A percentile compares a stretch with the other conserved stretches of the same genome.
Evolutionary conservation across 2,797 vertebrate genomes (phyloP).

Genomic region (Sebastes itinus): DNA sequence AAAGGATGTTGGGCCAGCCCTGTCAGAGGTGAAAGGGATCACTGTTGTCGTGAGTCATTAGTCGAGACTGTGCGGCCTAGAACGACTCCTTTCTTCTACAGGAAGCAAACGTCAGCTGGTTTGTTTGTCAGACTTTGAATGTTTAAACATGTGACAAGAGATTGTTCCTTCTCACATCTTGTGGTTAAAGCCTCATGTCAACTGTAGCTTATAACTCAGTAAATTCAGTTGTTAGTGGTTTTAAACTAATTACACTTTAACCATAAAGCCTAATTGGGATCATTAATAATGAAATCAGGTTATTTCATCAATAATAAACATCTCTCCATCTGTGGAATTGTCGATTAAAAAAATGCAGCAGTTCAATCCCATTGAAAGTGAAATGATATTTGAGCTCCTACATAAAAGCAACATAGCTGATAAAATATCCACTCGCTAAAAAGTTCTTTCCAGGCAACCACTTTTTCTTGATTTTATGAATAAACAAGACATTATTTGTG

Average conservation of each 20-base stretch:
- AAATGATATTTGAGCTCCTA: not conserved
- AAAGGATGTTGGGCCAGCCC: slow-evolving; percentile 19
- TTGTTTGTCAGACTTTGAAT: slow-evolving; percentile 7
- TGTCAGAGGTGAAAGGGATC: slow-evolving; percentile 44
- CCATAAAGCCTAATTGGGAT: not conserved
- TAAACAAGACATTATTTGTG: not conserved
- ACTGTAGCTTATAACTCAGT: not conserved
- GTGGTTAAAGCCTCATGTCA: not conserved
- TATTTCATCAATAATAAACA: not conserved
- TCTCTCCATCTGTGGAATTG: not conserved
- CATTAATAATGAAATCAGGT: not conserved
- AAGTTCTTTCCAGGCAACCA: not conserved
- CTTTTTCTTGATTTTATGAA: not conserved
- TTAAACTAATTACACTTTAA: not conserved
- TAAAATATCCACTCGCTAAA: not conserved
- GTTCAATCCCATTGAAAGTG: not conserved
- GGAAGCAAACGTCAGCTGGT: slow-evolving; percentile 48
- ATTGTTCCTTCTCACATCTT: not conserved
- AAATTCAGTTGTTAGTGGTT: not conserved
- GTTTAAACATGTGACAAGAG: not conserved
- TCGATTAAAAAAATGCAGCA: not conserved
- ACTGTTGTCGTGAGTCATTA: slow-evolving; percentile 60
- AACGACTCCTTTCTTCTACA: slow-evolving; percentile 18
- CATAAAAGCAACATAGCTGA: not conserved
- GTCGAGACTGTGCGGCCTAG: slow-evolving; percentile 29